Evolutionary conservation across 2,113 vertebrate species (phyloP), one percentile per base, ranked within the genome.

Genomic region (Syngnathoides biaculeatus): DNA sequence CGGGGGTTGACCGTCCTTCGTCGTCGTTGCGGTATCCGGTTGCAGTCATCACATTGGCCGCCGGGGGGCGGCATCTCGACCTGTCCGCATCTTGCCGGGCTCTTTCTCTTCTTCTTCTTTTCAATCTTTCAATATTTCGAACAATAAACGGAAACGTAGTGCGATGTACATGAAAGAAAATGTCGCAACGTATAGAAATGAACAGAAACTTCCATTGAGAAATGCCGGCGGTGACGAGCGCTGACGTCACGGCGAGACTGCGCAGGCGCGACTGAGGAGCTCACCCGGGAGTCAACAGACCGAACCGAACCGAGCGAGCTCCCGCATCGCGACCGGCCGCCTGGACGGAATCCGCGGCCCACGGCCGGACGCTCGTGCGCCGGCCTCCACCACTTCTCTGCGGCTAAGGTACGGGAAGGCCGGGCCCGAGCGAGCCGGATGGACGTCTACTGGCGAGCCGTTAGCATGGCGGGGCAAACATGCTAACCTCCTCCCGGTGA

Each of bases 201-300:
- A 35, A 35, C 30, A 35, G 30, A 35, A 35, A 35, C n/a, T n/a
- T n/a, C n/a, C 30, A 35, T 35, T 5, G 30, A 35, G 30, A 35
- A 35, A 35, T 6, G 30, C 30, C 30, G 6, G 30, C 6, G 30
- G 30, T 35, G 30, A 72, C 71, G 6, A 68, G 70, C n/a, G n/a
- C n/a, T n/a, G n/a, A n/a, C 79, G 81, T 82, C 75, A 75, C 19
- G 19, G 14, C 3, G 2, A 4, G 9, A 66, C 1, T 53, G 71
- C 86, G 80, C 86, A 80, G 70, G 82, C 68, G 1, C 72, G 50
- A 10, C 2, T 3, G 39, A 35, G 4, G 30, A 2, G 30, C 30
- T 52, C 71, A 75, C 65, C 72, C 66, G 24, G 50, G 67, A 78
- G 77, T 56, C 64, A 81, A 76, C 47, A 60, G 50, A 24, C 43